Conservation (phyloP, 2,113 vertebrate species). For the Turdus rufiventris region DNA sequence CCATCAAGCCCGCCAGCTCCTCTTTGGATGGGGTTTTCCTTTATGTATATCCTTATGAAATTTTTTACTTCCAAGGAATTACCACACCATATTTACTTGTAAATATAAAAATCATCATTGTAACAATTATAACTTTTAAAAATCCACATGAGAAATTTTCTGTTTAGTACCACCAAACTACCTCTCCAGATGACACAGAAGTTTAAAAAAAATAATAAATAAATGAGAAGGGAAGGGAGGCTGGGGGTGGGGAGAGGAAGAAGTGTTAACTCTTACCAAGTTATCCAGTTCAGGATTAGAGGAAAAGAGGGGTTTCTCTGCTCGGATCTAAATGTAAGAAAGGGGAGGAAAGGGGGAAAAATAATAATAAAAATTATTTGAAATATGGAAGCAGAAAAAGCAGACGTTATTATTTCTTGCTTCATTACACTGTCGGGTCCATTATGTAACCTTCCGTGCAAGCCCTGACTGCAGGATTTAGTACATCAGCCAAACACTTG, state of each 20-base stretch:
- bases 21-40: constrained; percentile 20
- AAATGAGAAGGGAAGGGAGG: neutral
- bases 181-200: neutral
- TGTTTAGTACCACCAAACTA: neutral
- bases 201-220: neutral
- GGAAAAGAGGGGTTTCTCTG: constrained; percentile 99
- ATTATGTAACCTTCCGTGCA: constrained; percentile 54
- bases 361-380: constrained; percentile 54
- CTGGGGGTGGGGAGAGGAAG: constrained; percentile 40
- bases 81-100: neutral
- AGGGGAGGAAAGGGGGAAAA: neutral
- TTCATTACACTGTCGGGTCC: constrained; percentile 57
- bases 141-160: neutral
- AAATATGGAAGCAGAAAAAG: constrained; percentile 56
- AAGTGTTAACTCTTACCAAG: constrained; percentile 86
- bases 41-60: neutral
- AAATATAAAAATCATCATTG: neutral
- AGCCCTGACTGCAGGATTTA: constrained; percentile 30
- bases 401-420: constrained; percentile 55
- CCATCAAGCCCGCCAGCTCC: constrained; percentile 67
- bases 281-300: constrained; percentile 99
- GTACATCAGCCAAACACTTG: constrained; percentile 48
- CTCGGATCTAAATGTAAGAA: constrained; percentile 88
- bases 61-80: constrained; percentile 40
- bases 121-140: neutral